A percentile compares a stretch with the other conserved stretches of the same genome.
phyloP scores from a whole-genome alignment of 2,888 invertebrate genomes.

The Amblyjoppa fuscipennis region DNA sequence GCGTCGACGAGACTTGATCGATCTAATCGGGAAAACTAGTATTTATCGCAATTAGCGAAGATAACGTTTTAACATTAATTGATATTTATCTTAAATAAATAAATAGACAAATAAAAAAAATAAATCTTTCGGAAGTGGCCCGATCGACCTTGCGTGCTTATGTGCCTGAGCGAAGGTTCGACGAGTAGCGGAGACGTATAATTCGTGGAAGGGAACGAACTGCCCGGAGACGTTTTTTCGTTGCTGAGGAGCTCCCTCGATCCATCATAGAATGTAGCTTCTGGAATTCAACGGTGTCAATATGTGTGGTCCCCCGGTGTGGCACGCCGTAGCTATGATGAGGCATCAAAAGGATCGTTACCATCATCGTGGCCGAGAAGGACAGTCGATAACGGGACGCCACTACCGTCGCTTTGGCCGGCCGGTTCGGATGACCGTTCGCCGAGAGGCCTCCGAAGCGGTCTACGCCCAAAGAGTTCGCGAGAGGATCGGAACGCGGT shows the following conservation, averaged over 20 bases:
- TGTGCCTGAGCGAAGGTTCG: conserved; percentile 27
- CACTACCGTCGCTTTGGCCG: conserved; percentile 20
- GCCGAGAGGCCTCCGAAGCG: conserved; percentile 16
- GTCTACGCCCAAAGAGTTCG: conserved; percentile 45
- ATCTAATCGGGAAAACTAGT: conserved; percentile 18
- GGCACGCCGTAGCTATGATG: conserved; percentile 68
- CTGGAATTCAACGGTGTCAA: conserved; percentile 82
- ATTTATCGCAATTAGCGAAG: conserved; percentile 12
- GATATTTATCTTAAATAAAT: not conserved
- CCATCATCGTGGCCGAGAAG: conserved; percentile 59
- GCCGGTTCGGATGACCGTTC: conserved; percentile 44
- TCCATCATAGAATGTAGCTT: conserved; percentile 84
- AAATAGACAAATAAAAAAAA: conserved; percentile 25
- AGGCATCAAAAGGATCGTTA: conserved; percentile 73
- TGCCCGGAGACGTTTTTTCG: conserved; percentile 39
- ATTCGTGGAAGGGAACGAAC: conserved; percentile 74
- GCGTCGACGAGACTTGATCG: conserved; percentile 37
- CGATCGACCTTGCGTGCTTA: conserved; percentile 49
- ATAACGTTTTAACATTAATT: not conserved
- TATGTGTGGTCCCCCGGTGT: conserved; percentile 80
- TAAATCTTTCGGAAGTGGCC: conserved; percentile 26
- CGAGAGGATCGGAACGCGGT: conserved; percentile 65
- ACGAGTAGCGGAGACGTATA: conserved; percentile 37
- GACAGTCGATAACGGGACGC: conserved; percentile 29
- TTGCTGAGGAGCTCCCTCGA: conserved; percentile 70